A percentile compares a stretch with the other conserved stretches of the same genome.
phyloP scores from a whole-genome alignment of 2,797 vertebrate species.

The Apodemus agrarius region DNA sequence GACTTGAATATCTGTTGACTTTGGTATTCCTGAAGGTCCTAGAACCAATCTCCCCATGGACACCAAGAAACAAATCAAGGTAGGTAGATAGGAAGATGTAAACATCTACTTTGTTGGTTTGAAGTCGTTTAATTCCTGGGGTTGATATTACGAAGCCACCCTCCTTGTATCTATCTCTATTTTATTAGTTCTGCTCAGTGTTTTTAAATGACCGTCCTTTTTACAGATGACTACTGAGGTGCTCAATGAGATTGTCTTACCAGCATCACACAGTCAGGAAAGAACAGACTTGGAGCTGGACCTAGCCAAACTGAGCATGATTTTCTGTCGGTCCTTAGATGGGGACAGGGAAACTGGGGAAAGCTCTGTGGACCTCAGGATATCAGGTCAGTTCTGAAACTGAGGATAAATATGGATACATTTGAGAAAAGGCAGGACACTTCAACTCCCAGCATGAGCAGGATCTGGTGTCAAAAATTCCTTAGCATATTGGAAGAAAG shows the following conservation, averaged over 20 bases:
- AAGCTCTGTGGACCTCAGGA: neutral
- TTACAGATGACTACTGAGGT: neutral
- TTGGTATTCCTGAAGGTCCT: neutral
- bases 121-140: constrained; percentile 19
- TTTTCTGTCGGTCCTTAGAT: neutral
- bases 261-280: neutral
- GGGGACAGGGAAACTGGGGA: neutral
- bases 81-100: neutral
- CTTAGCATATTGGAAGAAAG: neutral
- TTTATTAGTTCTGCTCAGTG: neutral
- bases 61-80: neutral
- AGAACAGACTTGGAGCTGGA: neutral
- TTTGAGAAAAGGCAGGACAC: neutral
- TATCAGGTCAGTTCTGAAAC: constrained; percentile 1
- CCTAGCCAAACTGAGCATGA: neutral
- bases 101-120: neutral
- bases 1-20: neutral
- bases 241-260: neutral
- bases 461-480: neutral
- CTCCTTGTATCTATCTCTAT: neutral
- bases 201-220: neutral
- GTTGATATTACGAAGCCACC: constrained; percentile 42
- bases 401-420: neutral
- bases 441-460: neutral
- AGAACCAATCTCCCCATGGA: neutral